A percentile compares a stretch with the other conserved stretches of the same genome.
Conservation (phyloP, 2,113 vertebrate species). For the Protobothrops mucrosquamatus region DNA sequence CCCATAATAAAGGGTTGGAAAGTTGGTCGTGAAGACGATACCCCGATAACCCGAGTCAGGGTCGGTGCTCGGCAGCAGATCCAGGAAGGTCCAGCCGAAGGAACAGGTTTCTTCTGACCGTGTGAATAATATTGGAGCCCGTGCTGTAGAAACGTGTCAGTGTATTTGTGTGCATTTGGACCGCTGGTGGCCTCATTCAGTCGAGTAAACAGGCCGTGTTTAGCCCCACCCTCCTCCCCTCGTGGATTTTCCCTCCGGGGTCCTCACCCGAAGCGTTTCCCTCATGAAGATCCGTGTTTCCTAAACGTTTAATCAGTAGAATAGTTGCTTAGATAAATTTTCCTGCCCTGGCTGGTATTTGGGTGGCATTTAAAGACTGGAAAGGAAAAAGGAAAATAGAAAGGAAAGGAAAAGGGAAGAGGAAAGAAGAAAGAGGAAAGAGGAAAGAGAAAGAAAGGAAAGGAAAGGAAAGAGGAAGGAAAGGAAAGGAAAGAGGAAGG, state of each 20-base stretch:
- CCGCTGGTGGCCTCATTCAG: background rate
- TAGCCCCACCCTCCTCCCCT: background rate
- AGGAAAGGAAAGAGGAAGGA: too few species aligned
- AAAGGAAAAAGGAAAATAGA: background rate
- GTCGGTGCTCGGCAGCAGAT: background rate
- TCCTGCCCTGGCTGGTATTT: slow-evolving; percentile 32
- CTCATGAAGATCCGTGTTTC: background rate
- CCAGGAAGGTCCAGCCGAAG: background rate
- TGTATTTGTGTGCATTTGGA: slow-evolving; percentile 23
- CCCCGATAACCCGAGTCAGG: background rate
- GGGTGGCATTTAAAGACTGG: slow-evolving; percentile 21
- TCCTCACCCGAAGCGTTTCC: background rate
- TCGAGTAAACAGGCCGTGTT: background rate
- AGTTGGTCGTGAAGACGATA: background rate
- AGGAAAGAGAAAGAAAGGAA: background rate
- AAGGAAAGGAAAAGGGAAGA: background rate
- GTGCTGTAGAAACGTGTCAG: slow-evolving; percentile 5
- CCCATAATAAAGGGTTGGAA: background rate
- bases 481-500: background rate
- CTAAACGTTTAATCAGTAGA: slow-evolving; percentile 30
- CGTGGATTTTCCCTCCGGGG: background rate
- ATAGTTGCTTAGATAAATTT: slow-evolving; percentile 37
- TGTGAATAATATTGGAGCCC: background rate
- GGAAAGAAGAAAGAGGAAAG: background rate
- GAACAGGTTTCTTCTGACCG: background rate